These are phyloP conservation scores for Rhombomys opimus DNA, from an alignment of 2,113 vertebrate species.

Conservation along the genomic window DNA sequence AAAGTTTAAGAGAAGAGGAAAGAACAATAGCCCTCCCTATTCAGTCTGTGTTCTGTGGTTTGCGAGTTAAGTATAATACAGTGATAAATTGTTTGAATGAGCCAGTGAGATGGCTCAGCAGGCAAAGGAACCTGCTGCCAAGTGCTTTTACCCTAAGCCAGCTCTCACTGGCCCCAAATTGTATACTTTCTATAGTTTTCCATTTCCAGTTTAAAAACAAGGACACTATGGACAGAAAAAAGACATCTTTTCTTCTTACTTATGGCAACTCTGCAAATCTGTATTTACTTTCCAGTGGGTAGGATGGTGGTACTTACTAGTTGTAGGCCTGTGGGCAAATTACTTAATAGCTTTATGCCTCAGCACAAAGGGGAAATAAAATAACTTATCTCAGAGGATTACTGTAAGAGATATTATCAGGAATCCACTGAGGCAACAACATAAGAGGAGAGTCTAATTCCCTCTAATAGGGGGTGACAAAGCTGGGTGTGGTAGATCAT, in stretches of 20 bases:
- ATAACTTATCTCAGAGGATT: background rate
- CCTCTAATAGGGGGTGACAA: background rate
- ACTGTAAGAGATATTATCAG: constrained; percentile 9
- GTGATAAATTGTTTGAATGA: background rate
- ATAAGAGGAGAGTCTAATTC: background rate
- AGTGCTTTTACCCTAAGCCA: background rate
- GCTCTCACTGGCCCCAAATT: background rate
- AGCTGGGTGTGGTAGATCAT: background rate
- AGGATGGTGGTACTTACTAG: constrained; percentile 41
- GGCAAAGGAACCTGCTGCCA: background rate
- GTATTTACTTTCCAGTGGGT: constrained; percentile 61
- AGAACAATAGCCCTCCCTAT: background rate
- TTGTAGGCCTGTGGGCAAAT: constrained; percentile 52
- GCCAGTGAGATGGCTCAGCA: background rate
- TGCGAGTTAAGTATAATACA: background rate
- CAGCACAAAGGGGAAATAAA: background rate
- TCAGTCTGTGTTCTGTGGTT: background rate
- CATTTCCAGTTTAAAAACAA: constrained; percentile 20
- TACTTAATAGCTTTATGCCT: constrained; percentile 48
- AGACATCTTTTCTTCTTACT: constrained; percentile 28
- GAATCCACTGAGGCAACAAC: background rate
- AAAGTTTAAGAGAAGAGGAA: background rate
- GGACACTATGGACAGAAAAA: constrained; percentile 43
- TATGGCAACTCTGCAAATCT: constrained; percentile 9
- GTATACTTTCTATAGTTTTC: background rate